Conservation (phyloP, 2,888 invertebrate genomes). For the Netelia inedita region DNA sequence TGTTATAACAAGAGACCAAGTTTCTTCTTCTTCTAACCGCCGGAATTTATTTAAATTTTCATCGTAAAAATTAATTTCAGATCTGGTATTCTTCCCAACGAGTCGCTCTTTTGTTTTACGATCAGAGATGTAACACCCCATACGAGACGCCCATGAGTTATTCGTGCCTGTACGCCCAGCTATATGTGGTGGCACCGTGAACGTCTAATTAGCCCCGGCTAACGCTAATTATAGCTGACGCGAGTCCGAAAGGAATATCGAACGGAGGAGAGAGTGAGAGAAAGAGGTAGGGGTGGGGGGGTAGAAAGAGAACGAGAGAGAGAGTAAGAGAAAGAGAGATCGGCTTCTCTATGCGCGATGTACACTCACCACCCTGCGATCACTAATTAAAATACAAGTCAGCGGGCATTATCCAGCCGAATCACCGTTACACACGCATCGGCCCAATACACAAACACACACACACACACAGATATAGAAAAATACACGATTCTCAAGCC, state of each 20-base stretch:
- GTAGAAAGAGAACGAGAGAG: conserved; percentile 27
- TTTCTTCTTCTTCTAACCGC: too few species aligned
- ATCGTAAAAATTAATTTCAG: conserved; percentile 11
- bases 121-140: conserved; percentile 51
- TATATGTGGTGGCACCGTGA: conserved; percentile 68
- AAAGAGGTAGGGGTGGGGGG: conserved; percentile 25
- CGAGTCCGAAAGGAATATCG: conserved; percentile 39
- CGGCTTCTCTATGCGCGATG: not conserved
- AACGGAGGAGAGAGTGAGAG: conserved; percentile 61
- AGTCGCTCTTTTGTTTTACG: conserved; percentile 34
- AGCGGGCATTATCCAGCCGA: conserved; percentile 48
- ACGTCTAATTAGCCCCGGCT: conserved; percentile 75
- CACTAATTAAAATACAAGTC: conserved; percentile 65
- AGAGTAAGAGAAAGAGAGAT: conserved; percentile 58
- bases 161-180: not conserved
- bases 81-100: not conserved
- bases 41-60: conserved; percentile 8
- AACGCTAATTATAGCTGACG: conserved; percentile 61
- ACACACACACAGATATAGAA: not conserved
- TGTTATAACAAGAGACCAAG: too few species aligned
- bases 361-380: conserved; percentile 20
- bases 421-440: conserved; percentile 59
- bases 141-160: conserved; percentile 42
- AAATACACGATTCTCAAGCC: not conserved
- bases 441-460: not conserved